phyloP scores from a whole-genome alignment of 92 coral and sea anemone species.

The Galaxea fascicularis region DNA sequence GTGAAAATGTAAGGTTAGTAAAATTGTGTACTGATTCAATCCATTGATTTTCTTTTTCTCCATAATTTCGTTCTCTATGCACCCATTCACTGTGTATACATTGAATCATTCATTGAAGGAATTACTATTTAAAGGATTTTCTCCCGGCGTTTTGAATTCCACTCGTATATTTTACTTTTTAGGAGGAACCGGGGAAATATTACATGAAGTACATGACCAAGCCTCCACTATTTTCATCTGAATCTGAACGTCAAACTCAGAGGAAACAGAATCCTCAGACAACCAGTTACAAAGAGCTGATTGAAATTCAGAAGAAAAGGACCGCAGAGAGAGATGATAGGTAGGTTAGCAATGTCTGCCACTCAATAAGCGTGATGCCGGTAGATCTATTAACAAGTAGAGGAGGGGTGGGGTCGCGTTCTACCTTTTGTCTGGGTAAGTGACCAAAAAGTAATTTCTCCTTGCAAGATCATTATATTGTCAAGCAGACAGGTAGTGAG shows the following conservation, averaged over 20 bases:
- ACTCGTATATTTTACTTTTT: neutral
- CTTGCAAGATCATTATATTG: no score
- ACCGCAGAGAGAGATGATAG: conserved; percentile 91
- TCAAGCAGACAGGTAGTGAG: no score
- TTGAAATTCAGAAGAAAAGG: conserved; percentile 82
- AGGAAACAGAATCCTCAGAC: conserved; percentile 47
- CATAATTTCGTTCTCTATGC: no score
- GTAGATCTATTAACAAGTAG: neutral
- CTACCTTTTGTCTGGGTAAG: no score
- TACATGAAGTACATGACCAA: conserved; percentile 90
- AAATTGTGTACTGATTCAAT: no score
- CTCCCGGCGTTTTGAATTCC: no score
- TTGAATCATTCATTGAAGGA: no score
- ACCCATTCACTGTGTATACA: no score
- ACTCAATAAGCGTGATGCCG: neutral
- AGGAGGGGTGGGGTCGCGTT: no score
- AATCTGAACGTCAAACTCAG: conserved; percentile 46
- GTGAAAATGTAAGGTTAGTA: no score
- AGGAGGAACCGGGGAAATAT: conserved; percentile 90
- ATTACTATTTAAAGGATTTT: neutral
- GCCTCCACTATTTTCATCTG: conserved; percentile 82
- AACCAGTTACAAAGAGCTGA: conserved; percentile 64
- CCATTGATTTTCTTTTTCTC: no score
- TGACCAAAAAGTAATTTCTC: no score
- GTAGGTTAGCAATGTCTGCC: conserved; percentile 28